Evolutionary conservation across 2,797 vertebrate species (phyloP).

Genomic region (Sebastes reedi): DNA sequence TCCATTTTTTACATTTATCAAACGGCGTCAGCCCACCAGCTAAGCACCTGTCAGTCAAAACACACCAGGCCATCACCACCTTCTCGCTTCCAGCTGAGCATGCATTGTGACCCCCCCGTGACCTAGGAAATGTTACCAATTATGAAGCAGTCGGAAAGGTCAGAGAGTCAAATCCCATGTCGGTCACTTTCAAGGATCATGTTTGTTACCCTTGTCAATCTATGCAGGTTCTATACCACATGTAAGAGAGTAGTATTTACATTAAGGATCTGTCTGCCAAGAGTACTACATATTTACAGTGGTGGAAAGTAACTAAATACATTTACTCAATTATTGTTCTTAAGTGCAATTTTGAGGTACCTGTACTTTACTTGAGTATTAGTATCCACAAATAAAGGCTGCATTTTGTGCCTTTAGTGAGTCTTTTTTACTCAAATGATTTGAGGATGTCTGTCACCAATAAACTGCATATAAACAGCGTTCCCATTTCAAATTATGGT

Average conservation of each 20-base stretch:
- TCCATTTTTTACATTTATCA: constrained; percentile 20
- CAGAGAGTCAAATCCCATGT: constrained; percentile 43
- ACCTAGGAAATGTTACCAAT: constrained; percentile 66
- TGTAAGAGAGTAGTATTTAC: background rate
- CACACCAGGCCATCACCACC: constrained; percentile 44
- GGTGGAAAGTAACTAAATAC: too few species aligned
- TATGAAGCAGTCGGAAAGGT: constrained; percentile 50
- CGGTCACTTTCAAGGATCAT: constrained; percentile 8
- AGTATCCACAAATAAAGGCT: background rate
- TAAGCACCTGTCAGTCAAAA: constrained; percentile 58
- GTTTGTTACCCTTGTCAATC: constrained; percentile 34
- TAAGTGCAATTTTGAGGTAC: too few species aligned
- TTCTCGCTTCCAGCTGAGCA: constrained; percentile 12
- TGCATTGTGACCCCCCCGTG: constrained; percentile 34
- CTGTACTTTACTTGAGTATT: too few species aligned
- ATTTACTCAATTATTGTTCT: too few species aligned
- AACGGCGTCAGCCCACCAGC: constrained; percentile 32
- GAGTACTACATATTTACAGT: background rate
- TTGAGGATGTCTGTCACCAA: constrained; percentile 27
- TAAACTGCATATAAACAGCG: background rate
- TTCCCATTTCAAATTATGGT: constrained; percentile 31
- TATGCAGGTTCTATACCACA: background rate
- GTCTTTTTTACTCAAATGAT: background rate
- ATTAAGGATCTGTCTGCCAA: background rate
- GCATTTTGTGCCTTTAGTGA: background rate